Conservation (phyloP, 1,140 invertebrate species). For the Ostrea edulis region DNA sequence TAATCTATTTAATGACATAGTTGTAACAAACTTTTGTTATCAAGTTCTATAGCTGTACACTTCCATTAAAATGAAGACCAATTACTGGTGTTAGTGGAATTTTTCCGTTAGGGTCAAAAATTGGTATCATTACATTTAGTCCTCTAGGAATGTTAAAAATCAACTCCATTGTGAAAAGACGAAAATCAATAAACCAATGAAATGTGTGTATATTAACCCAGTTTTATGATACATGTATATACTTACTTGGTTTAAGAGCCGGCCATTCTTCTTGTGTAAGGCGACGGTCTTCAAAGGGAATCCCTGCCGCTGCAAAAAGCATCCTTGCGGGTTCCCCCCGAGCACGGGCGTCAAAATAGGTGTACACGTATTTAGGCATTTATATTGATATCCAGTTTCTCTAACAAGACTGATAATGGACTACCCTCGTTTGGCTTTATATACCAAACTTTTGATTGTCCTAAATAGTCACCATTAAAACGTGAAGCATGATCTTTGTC, state of each 20-base stretch:
- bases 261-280: conserved; percentile 68
- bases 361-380: conserved; percentile 69
- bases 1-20: too few species aligned
- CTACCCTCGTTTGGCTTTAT: neutral
- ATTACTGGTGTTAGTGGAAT: too few species aligned
- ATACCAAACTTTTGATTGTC: neutral
- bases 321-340: conserved; percentile 70
- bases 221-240: too few species aligned
- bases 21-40: too few species aligned
- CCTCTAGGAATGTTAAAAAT: too few species aligned
- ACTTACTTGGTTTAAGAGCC: conserved; percentile 67
- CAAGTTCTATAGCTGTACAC: too few species aligned
- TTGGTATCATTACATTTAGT: too few species aligned
- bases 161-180: too few species aligned
- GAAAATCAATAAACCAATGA: too few species aligned
- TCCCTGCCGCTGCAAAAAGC: conserved; percentile 69
- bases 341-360: conserved; percentile 72
- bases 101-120: too few species aligned
- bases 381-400: neutral
- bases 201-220: too few species aligned
- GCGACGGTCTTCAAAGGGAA: conserved; percentile 71
- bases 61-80: too few species aligned
- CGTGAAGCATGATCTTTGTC: neutral
- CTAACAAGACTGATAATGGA: neutral
- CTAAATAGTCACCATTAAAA: neutral